Evolutionary conservation across 2,797 vertebrate species (phyloP).

Genomic region (Naso thynnoides): DNA sequence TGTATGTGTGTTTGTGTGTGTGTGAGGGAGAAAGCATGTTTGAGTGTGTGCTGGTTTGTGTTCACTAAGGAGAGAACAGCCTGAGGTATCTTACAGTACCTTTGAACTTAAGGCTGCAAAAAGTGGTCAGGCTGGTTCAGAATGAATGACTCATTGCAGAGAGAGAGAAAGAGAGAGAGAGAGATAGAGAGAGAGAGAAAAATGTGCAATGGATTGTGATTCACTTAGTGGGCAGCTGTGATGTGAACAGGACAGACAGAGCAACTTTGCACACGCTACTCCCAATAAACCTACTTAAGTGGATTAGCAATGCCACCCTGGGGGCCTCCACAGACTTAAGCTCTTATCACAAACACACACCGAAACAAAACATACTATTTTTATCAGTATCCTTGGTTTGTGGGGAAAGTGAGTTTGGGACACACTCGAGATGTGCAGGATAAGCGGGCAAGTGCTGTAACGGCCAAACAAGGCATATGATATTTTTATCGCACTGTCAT

Average conservation of each 20-base stretch:
- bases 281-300: slow-evolving; percentile 80
- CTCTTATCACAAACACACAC: slow-evolving; percentile 79
- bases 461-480: slow-evolving; percentile 20
- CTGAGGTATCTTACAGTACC: slow-evolving; percentile 47
- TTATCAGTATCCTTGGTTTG: slow-evolving; percentile 57
- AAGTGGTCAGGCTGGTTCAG: slow-evolving; percentile 57
- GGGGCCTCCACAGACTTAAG: slow-evolving; percentile 69
- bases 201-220: slow-evolving; percentile 68
- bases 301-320: slow-evolving; percentile 79
- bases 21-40: neutral
- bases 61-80: slow-evolving; percentile 40
- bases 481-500: slow-evolving; percentile 30
- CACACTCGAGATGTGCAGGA: slow-evolving; percentile 51
- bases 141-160: slow-evolving; percentile 61
- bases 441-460: slow-evolving; percentile 38
- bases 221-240: slow-evolving; percentile 73
- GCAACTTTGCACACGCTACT: slow-evolving; percentile 73
- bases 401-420: slow-evolving; percentile 42
- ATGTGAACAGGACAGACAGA: slow-evolving; percentile 78
- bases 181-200: slow-evolving; percentile 26
- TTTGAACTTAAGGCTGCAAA: slow-evolving; percentile 62
- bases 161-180: slow-evolving; percentile 33
- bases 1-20: neutral
- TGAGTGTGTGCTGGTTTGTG: slow-evolving; percentile 6
- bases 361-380: slow-evolving; percentile 76